Conservation (phyloP, 2,113 vertebrate genomes). For the Brachypteracias leptosomus region DNA sequence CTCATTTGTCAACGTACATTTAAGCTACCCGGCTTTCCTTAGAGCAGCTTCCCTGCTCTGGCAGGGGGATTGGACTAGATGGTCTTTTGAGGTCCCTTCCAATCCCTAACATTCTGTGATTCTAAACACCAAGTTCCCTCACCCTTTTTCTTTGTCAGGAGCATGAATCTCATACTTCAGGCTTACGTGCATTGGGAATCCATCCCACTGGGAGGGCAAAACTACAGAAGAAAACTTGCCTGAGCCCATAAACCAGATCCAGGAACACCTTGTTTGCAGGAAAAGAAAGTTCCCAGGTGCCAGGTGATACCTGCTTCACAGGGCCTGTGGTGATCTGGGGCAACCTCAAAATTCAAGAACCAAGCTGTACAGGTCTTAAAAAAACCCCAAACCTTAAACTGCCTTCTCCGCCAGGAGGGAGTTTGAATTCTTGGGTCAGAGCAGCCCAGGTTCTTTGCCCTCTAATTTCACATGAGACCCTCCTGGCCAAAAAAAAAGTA, state of each 20-base stretch:
- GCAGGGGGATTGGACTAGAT: too few species aligned
- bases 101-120: too few species aligned
- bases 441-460: background rate
- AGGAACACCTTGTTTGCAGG: background rate
- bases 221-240: background rate
- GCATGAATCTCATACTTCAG: background rate
- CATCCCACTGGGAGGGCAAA: background rate
- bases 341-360: background rate
- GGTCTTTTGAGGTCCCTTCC: too few species aligned
- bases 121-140: background rate
- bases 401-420: background rate
- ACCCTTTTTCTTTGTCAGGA: background rate
- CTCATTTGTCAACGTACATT: background rate
- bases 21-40: background rate
- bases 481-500: background rate
- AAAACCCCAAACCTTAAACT: background rate
- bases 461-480: background rate
- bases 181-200: accelerated
- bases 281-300: background rate
- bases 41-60: background rate
- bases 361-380: background rate
- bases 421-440: background rate
- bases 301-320: accelerated
- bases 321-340: background rate
- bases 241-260: background rate